Evolutionary conservation across 2,113 vertebrate genomes (phyloP).

Genomic region (Gulo gulo): DNA sequence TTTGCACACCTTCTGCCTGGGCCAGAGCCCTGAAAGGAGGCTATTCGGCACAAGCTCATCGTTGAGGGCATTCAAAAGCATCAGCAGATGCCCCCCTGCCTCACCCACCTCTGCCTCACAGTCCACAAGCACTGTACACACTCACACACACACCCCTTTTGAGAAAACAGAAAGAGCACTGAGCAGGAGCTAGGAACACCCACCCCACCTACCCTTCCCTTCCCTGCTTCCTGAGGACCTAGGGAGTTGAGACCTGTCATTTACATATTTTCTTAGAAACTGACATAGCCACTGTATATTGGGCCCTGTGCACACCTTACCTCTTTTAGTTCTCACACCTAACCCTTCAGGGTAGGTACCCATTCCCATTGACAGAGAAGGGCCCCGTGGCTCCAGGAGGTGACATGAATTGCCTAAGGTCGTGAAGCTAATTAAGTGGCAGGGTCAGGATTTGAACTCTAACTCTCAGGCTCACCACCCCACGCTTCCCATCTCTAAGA

Average conservation of each 20-base stretch:
- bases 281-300: background rate
- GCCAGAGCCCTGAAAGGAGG: background rate
- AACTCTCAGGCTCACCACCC: background rate
- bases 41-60: background rate
- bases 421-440: background rate
- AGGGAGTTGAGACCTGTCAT: background rate
- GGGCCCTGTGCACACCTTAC: background rate
- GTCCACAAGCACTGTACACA: background rate
- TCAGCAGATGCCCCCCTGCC: background rate
- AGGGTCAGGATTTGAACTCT: background rate
- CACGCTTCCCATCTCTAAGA: background rate
- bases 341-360: background rate
- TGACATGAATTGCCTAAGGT: background rate
- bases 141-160: background rate
- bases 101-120: background rate
- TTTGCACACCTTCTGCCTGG: background rate
- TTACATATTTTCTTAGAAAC: background rate
- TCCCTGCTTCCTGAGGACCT: background rate
- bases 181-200: background rate
- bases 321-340: background rate
- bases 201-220: background rate
- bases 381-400: background rate
- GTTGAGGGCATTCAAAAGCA: background rate
- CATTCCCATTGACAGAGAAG: background rate
- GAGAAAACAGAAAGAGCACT: background rate